A percentile compares a stretch with the other conserved stretches of the same genome.
phyloP scores from a whole-genome alignment of 2,888 invertebrate species.

The Lasioglossum zephyrum region DNA sequence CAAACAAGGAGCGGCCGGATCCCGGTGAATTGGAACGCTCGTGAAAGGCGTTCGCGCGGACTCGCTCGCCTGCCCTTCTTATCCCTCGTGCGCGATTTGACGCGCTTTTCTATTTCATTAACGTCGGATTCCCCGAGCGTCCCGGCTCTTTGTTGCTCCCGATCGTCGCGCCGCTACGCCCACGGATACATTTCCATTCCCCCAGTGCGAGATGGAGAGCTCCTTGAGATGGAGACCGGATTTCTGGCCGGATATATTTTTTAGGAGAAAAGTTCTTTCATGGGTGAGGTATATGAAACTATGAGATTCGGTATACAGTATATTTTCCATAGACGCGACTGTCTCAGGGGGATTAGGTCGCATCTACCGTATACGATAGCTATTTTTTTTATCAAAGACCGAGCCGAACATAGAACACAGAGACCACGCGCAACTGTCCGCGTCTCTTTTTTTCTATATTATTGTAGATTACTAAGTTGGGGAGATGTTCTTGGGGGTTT shows the following conservation, averaged over 20 bases:
- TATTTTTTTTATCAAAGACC: no score
- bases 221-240: neutral
- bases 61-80: neutral
- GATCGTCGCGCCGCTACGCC: neutral
- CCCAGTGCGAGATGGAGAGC: neutral
- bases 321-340: no score
- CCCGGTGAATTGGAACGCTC: constrained; percentile 33
- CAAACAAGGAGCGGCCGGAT: constrained; percentile 13
- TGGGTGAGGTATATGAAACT: no score
- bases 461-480: no score
- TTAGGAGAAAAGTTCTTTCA: neutral
- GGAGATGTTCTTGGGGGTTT: no score
- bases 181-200: neutral
- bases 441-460: no score
- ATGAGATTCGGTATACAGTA: no score
- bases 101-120: constrained; percentile 30
- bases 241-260: neutral
- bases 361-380: no score
- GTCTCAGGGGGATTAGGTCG: no score
- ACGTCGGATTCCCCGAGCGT: neutral
- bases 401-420: no score
- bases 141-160: neutral
- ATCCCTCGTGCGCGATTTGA: constrained; percentile 1
- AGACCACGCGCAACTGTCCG: no score
- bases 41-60: constrained; percentile 24